phyloP scores from a whole-genome alignment of 2,888 invertebrate genomes.

The Drosophila eohydei region DNA sequence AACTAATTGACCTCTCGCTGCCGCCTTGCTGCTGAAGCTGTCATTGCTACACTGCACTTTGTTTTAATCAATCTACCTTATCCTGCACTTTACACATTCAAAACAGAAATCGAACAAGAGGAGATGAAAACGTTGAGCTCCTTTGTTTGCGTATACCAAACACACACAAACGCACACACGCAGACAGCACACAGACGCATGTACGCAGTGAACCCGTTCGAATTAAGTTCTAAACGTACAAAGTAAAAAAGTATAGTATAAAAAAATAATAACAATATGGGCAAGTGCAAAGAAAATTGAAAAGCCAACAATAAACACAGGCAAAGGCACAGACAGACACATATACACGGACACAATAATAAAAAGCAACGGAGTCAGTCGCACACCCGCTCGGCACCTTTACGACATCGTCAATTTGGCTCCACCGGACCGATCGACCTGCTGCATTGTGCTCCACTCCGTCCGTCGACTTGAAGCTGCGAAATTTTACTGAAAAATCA shows the following conservation, averaged over 20 bases:
- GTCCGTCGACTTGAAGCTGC: constrained; percentile 60
- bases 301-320: constrained; percentile 47
- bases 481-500: constrained; percentile 71
- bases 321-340: constrained; percentile 21
- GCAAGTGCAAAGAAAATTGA: constrained; percentile 33
- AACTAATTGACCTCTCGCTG: constrained; percentile 36
- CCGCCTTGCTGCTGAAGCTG: constrained; percentile 8
- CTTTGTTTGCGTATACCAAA: constrained; percentile 57
- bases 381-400: constrained; percentile 74
- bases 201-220: constrained; percentile 43
- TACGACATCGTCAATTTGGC: constrained; percentile 55
- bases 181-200: constrained; percentile 22
- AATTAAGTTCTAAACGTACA: constrained; percentile 40
- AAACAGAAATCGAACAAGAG: constrained; percentile 51
- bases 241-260: constrained; percentile 16
- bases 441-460: constrained; percentile 42
- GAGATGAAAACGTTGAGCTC: constrained; percentile 47
- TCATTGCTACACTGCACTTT: constrained; percentile 55
- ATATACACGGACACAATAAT: constrained; percentile 37
- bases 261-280: constrained; percentile 19
- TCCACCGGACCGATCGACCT: constrained; percentile 57
- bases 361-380: constrained; percentile 53
- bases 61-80: constrained; percentile 57
- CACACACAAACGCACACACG: constrained; percentile 15
- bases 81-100: constrained; percentile 59